Conservation (phyloP, 2,888 invertebrate species). For the Plutella xylostella region DNA sequence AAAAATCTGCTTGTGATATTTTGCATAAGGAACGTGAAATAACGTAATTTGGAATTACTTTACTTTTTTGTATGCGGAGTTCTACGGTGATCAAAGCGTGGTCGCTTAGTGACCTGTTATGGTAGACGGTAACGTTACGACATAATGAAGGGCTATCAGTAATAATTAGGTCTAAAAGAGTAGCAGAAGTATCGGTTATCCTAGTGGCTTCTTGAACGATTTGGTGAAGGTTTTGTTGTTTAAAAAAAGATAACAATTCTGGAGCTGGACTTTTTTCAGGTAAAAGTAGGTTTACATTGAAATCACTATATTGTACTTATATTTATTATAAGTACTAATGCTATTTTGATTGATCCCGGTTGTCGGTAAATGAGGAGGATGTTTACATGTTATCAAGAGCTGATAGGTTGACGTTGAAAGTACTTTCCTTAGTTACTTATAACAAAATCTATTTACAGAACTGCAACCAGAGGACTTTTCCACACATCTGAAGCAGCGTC, state of each 20-base stretch:
- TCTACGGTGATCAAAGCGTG: not conserved
- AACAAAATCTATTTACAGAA: no score
- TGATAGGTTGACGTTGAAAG: no score
- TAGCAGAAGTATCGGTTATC: not conserved
- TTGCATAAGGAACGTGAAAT: not conserved
- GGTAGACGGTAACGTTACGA: not conserved
- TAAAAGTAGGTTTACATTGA: not conserved
- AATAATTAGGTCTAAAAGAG: constrained; percentile 1
- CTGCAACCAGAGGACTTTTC: constrained; percentile 31
- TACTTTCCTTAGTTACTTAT: no score
- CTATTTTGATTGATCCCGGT: no score
- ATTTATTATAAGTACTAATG: no score
- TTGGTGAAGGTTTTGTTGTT: constrained; percentile 1
- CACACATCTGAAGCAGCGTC: constrained; percentile 51
- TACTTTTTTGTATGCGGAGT: not conserved
- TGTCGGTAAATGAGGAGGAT: no score
- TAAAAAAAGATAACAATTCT: not conserved
- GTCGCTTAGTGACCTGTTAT: constrained; percentile 1
- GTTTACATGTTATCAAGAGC: no score
- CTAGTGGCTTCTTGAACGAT: not conserved
- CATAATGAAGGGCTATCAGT: not conserved
- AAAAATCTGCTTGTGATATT: not conserved
- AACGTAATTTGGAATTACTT: not conserved
- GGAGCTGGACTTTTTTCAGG: not conserved
- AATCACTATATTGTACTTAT: no score